These are phyloP conservation scores for Drosophila pegasa DNA, from an alignment of 2,888 invertebrate species.

Conservation along the genomic window DNA sequence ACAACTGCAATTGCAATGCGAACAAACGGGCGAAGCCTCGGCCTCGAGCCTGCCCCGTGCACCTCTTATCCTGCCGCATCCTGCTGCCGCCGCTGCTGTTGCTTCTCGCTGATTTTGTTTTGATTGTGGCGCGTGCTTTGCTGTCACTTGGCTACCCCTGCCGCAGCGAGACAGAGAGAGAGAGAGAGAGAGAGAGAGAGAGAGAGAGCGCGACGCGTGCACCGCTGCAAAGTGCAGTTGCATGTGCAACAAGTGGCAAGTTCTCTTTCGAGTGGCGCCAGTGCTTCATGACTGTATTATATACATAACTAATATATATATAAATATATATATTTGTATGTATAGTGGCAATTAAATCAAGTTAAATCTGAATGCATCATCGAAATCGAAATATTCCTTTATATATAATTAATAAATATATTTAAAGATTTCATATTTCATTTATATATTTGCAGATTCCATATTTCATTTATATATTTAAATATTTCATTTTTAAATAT, in stretches of 20 bases:
- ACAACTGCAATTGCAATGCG: slow-evolving; percentile 72
- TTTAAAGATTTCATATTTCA: too few species aligned
- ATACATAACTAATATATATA: not conserved
- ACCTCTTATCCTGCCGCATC: slow-evolving; percentile 6
- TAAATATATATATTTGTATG: not conserved
- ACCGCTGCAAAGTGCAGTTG: slow-evolving; percentile 15
- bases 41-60: not conserved
- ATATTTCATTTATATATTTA: too few species aligned
- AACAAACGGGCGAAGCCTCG: slow-evolving; percentile 17
- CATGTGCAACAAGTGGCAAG: slow-evolving; percentile 61
- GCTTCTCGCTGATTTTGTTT: slow-evolving; percentile 55
- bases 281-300: not conserved
- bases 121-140: slow-evolving; percentile 74
- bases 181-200: not conserved
- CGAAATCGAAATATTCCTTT: too few species aligned
- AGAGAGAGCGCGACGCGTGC: slow-evolving; percentile 1
- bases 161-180: not conserved
- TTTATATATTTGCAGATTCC: too few species aligned
- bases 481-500: too few species aligned
- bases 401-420: too few species aligned
- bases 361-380: too few species aligned
- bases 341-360: too few species aligned
- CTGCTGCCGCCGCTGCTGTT: not conserved
- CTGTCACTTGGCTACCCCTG: slow-evolving; percentile 16
- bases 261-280: not conserved